phyloP scores from a whole-genome alignment of 1,140 invertebrate genomes.

The Adelges cooleyi region DNA sequence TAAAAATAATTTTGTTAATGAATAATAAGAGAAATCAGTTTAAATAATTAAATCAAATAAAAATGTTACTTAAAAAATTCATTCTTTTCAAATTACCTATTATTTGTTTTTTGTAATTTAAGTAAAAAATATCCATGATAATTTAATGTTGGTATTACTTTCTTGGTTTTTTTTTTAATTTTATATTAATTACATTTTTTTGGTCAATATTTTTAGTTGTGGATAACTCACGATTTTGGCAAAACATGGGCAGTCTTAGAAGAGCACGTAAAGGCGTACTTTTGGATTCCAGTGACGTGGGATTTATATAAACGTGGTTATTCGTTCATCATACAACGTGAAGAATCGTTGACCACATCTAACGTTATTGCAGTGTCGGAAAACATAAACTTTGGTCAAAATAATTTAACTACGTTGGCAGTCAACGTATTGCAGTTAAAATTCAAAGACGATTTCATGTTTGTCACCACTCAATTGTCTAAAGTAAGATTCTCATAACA shows the following conservation, averaged over 20 bases:
- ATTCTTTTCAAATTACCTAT: too few relatives aligned
- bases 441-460: slow-evolving; percentile 71
- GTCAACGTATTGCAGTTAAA: slow-evolving; percentile 61
- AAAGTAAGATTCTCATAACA: slow-evolving; percentile 19
- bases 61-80: too few relatives aligned
- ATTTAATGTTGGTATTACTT: too few relatives aligned
- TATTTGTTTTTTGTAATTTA: too few relatives aligned
- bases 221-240: slow-evolving; percentile 63
- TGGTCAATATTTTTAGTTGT: slow-evolving; percentile 57
- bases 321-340: slow-evolving; percentile 54
- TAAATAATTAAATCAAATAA: too few relatives aligned
- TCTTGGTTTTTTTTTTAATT: too few relatives aligned
- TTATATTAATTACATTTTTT: too few relatives aligned
- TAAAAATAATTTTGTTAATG: too few relatives aligned
- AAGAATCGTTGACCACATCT: slow-evolving; percentile 42
- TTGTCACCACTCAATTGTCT: slow-evolving; percentile 42
- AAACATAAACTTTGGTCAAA: slow-evolving; percentile 23
- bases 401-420: slow-evolving; percentile 41
- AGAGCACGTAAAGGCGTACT: slow-evolving; percentile 57
- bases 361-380: slow-evolving; percentile 12
- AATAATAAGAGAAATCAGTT: too few relatives aligned
- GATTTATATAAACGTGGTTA: slow-evolving; percentile 5
- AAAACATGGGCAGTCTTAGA: slow-evolving; percentile 53
- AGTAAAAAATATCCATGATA: too few relatives aligned
- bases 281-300: slow-evolving; percentile 25